These are phyloP conservation scores for Metacarcinus magister DNA, from an alignment of 2,888 invertebrate species.

Conservation along the genomic window DNA sequence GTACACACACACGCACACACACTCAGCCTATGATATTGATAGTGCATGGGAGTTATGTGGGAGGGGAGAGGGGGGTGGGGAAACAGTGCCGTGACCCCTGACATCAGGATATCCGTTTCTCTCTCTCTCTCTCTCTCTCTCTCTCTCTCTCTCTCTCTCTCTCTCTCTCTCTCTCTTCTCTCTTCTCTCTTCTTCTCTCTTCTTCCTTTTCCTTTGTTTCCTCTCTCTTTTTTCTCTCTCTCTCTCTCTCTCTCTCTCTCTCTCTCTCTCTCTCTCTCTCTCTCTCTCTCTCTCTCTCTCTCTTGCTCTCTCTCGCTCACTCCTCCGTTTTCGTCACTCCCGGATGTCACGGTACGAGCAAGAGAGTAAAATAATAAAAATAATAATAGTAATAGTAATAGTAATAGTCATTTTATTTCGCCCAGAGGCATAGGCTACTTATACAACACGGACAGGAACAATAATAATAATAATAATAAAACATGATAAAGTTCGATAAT, in stretches of 20 bases:
- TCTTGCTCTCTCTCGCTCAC: not conserved
- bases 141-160: constrained; percentile 42
- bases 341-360: no score
- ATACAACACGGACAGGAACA: no score
- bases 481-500: no score
- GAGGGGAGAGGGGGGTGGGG: not conserved
- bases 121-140: constrained; percentile 38
- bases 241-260: constrained; percentile 46
- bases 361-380: no score
- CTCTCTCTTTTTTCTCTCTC: not conserved
- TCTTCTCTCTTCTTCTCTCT: not conserved
- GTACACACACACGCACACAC: not conserved
- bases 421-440: no score
- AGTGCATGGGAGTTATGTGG: no score
- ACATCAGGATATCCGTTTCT: not conserved
- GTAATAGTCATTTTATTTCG: no score
- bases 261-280: not conserved
- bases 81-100: not conserved
- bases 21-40: not conserved
- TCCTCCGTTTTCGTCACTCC: no score
- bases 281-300: constrained; percentile 42
- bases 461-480: no score
- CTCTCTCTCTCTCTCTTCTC: not conserved
- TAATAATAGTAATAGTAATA: no score
- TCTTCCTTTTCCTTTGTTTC: not conserved